Base-by-base conservation (phyloP, 2,113 vertebrate genomes). In the Machaerirhynchus nigripectus region DNA sequence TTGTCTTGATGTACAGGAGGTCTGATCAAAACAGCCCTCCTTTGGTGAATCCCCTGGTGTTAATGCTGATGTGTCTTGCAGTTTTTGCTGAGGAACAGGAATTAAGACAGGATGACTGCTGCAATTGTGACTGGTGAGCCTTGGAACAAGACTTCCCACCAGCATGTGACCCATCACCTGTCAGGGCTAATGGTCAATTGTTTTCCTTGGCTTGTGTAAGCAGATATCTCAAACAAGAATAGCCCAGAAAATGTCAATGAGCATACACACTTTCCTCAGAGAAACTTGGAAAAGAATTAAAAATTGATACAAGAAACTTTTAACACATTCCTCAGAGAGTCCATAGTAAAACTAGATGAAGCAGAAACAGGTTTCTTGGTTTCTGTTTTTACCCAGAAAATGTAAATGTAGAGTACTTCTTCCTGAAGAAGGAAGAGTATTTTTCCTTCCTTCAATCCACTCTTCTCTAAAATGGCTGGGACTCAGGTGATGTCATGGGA, bases 1-100 rank as follows among this genome's bases (percentile, higher is more conserved):
- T 69, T 91, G 24, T 31, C 31, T 76, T 65, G 24, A 63, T 33
- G 42, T 47, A 37, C 22, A 60, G 40, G 23, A 76, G 7, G 2
- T 47, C 16, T 71, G 39, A 89, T 20, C 7, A 71, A 63, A 85
- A 30, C 11, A 49, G 4, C 15, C 46, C 24, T 63, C 37, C 31
- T 78, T 73, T n/a, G 11, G 20, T 79, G 26, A 46, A 87, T 11
- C 5, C 16, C 21, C 14, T 31, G 44, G 9, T 23, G 10, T 64
- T 60, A 73, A 8, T 20, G 33, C 8, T 37, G 31, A 23, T 1
- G 0, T 35, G 28, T 55, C 20, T 30, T 2, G 1, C 9, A 46
- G 19, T 20, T 68, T 61, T 74, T 75, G 20, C 24, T 60, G 37
- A 83, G 24, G 67, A 83, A 13, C 18, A 16, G 6, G 20, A 67